Conservation (phyloP, 2,797 vertebrate species). For the Microctenopoma stevenorrisi region DNA sequence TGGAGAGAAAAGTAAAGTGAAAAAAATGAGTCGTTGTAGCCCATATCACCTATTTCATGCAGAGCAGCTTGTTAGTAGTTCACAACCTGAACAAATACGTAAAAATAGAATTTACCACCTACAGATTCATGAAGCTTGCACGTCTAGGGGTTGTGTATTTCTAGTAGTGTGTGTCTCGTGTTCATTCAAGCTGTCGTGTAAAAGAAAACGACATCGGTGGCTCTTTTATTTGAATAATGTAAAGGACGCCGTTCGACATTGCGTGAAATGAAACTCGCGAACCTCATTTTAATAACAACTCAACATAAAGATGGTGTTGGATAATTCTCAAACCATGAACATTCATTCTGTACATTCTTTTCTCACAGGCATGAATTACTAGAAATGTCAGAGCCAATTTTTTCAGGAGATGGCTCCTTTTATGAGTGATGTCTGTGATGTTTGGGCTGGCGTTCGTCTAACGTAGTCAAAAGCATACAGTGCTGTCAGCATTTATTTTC, state of each 20-base stretch:
- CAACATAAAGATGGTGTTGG: neutral
- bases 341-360: neutral
- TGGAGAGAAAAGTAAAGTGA: neutral
- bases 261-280: neutral
- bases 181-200: conserved; percentile 29
- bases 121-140: conserved; percentile 12
- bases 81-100: conserved; percentile 12
- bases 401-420: neutral
- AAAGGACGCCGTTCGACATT: neutral
- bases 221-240: neutral
- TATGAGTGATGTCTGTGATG: too few relatives aligned
- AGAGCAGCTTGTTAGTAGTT: neutral
- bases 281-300: neutral
- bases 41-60: conserved; percentile 5
- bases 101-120: conserved; percentile 32
- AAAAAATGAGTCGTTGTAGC: conserved; percentile 2
- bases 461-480: too few relatives aligned
- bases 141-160: conserved; percentile 22
- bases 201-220: conserved; percentile 2
- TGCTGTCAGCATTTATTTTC: too few relatives aligned
- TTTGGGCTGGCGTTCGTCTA: neutral
- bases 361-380: neutral
- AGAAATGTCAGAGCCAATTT: neutral
- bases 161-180: conserved; percentile 26
- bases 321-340: conserved; percentile 1